Conservation (phyloP, 2,888 invertebrate genomes). For the Pseudococcus jackbeardsleyi region DNA sequence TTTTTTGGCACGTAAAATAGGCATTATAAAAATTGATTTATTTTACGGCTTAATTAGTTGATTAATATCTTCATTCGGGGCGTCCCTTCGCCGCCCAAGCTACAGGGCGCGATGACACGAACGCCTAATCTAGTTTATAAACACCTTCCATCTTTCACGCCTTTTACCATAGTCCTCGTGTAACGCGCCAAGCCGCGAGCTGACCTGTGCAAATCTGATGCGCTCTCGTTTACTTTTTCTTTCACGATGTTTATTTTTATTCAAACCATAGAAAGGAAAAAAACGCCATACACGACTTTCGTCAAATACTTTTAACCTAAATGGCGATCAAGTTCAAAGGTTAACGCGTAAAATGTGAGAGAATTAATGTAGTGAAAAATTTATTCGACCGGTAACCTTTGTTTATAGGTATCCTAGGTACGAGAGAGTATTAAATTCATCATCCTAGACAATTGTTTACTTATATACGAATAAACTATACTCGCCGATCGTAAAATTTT, state of each 20-base stretch:
- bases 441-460: conserved; percentile 11
- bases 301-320: conserved; percentile 14
- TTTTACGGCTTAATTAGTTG: conserved; percentile 53
- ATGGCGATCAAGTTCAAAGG: conserved; percentile 36
- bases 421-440: conserved; percentile 5
- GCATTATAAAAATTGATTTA: conserved; percentile 55
- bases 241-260: conserved; percentile 21
- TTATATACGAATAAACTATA: background rate
- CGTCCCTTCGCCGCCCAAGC: conserved; percentile 24
- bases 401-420: background rate
- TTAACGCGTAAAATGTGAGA: conserved; percentile 43
- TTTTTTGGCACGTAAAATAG: conserved; percentile 49
- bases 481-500: conserved; percentile 34
- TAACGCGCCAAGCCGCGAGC: background rate
- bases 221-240: conserved; percentile 12
- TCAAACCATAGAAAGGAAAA: background rate
- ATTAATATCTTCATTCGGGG: conserved; percentile 48
- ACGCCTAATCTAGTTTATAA: conserved; percentile 16
- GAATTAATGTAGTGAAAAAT: conserved; percentile 55
- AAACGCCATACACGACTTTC: background rate
- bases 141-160: conserved; percentile 29
- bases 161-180: background rate
- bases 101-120: conserved; percentile 37
- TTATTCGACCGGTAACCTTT: conserved; percentile 36
- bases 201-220: conserved; percentile 12